Base-by-base conservation (phyloP, 2,888 invertebrate species). In the Calameuta filiformis region DNA sequence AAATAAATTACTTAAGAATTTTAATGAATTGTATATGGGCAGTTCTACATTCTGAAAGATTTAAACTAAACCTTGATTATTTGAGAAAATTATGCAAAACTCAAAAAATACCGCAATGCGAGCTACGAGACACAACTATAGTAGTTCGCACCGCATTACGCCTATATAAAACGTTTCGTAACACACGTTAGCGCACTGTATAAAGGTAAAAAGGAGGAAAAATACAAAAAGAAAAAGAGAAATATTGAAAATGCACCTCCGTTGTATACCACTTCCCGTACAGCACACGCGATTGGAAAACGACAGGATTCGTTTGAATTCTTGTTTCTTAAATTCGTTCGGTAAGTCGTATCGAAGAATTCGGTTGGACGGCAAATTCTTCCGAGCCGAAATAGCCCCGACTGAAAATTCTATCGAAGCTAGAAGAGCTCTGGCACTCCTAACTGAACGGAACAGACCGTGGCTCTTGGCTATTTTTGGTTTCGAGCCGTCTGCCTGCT, bases 401-500 rank as follows among this genome's bases (percentile, higher is more conserved):
- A 78, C 56, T 83, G 87, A 86, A 87, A 85, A 83, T 87, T 87
- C 86, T 83, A 81, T 85, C 86, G 85, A 84, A 84, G 87, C 86
- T 86, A 84, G 84, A 83, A 83, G 85, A 84, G 86, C 83, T 87
- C 84, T 87, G 85, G 81, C 83, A 83, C 85, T 83, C 83, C 56
- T 56, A 56, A 56, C 56, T 83, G 84, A 83, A 82, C 83, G 81
- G 85, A 83, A 82, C 85, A 85, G 85, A 85, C 86, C 86, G 78
- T 85, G 82, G 87, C 85, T 87, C 83, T 85, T 81, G 83, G 85
- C 85, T 88, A 88, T 88, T 88, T 88, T 85, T 85, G 84, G 84
- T 84, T 81, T 78, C 81, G 84, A 84, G 84, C 85, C 85, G 85
- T 77, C 82, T 80, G 81, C 83, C 81, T 81, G 78, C 80, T 78